Conservation (phyloP, 2,888 invertebrate species). For the Sinhomidia bicolor region DNA sequence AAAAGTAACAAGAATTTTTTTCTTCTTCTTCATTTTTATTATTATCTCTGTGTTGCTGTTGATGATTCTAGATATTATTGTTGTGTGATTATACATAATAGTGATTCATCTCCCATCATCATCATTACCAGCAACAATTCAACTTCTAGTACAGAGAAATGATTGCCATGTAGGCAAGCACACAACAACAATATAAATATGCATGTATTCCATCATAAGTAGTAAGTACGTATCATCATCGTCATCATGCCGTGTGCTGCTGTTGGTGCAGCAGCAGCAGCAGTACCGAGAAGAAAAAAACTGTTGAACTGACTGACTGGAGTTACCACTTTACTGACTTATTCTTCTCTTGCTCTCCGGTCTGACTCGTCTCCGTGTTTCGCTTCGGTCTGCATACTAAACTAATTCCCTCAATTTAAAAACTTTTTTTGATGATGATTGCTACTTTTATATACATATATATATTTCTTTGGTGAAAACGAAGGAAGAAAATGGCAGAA, state of each 20-base stretch:
- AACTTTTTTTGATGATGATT: slow-evolving; percentile 51
- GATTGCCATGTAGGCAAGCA: slow-evolving; percentile 7
- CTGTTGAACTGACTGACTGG: background rate
- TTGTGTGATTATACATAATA: slow-evolving; percentile 68
- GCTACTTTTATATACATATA: slow-evolving; percentile 26
- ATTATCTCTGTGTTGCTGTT: slow-evolving; percentile 23
- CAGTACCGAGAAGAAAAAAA: background rate
- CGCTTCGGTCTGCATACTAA: slow-evolving; percentile 72
- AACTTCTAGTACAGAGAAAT: slow-evolving; percentile 30
- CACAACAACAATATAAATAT: slow-evolving; percentile 34
- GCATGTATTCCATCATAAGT: slow-evolving; percentile 17
- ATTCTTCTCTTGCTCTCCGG: too few species aligned
- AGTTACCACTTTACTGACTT: slow-evolving; percentile 16
- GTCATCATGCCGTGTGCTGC: slow-evolving; percentile 22
- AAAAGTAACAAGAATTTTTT: slow-evolving; percentile 11
- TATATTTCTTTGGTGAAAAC: slow-evolving; percentile 10
- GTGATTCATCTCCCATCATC: slow-evolving; percentile 65
- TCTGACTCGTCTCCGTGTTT: slow-evolving; percentile 39
- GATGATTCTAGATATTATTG: slow-evolving; percentile 63
- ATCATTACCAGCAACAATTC: slow-evolving; percentile 62
- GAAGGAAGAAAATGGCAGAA: slow-evolving; percentile 35
- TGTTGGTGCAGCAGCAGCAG: background rate
- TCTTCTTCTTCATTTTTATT: slow-evolving; percentile 33
- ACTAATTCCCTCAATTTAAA: slow-evolving; percentile 70
- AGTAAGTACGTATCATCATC: background rate